A percentile compares a stretch with the other conserved stretches of the same genome.
phyloP scores from a whole-genome alignment of 2,888 invertebrate species.

The Rhagium mordax region DNA sequence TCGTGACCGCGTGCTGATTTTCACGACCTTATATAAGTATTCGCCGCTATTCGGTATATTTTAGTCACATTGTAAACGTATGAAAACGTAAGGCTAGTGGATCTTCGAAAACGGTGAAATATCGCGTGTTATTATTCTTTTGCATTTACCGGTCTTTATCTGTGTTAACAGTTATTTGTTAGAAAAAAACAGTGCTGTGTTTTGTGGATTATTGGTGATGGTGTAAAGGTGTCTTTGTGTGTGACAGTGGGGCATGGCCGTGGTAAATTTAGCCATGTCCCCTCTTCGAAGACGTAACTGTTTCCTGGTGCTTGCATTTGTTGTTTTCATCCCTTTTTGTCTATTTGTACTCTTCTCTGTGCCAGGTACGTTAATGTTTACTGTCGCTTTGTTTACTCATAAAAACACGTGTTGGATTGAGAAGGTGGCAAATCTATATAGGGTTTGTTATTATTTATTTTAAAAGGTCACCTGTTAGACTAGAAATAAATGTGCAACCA shows the following conservation, averaged over 20 bases:
- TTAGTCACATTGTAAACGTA: constrained; percentile 38
- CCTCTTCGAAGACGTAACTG: constrained; percentile 74
- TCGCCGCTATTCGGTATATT: constrained; percentile 45
- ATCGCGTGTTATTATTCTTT: constrained; percentile 10
- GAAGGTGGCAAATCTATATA: not conserved
- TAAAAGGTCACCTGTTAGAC: not conserved
- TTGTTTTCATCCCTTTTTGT: constrained; percentile 75
- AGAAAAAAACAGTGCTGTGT: not conserved
- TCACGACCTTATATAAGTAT: constrained; percentile 52
- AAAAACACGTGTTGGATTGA: not conserved
- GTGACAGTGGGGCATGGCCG: constrained; percentile 60
- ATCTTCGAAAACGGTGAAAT: not conserved
- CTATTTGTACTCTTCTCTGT: constrained; percentile 72
- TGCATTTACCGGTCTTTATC: not conserved
- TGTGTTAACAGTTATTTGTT: not conserved
- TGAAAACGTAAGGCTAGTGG: not conserved
- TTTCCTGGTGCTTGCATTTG: constrained; percentile 72
- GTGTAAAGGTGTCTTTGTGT: constrained; percentile 35
- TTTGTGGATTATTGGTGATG: constrained; percentile 33
- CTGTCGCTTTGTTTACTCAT: not conserved
- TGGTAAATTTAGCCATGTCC: constrained; percentile 66
- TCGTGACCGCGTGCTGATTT: constrained; percentile 59
- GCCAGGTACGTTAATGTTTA: constrained; percentile 68
- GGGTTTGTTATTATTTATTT: not conserved
- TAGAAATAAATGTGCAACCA: not conserved